phyloP scores from a whole-genome alignment of 2,888 invertebrate species.

The Brenthis ino region DNA sequence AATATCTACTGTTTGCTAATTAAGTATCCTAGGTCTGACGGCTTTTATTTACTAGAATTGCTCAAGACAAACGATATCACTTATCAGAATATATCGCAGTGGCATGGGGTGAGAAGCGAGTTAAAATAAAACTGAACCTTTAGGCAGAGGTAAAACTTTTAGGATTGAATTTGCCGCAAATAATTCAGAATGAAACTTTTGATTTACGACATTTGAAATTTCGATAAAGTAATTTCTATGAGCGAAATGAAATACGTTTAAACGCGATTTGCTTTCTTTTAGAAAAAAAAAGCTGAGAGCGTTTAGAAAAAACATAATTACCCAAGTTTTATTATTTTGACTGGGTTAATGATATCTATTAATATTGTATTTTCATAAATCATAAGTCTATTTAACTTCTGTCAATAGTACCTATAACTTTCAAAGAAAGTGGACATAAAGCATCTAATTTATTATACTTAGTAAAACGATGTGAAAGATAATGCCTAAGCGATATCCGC shows the following conservation, averaged over 20 bases:
- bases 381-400: too few relatives aligned
- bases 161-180: slow-evolving; percentile 36
- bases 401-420: too few relatives aligned
- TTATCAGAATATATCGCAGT: not conserved
- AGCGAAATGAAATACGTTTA: slow-evolving; percentile 27
- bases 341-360: too few relatives aligned
- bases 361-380: too few relatives aligned
- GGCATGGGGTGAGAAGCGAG: not conserved
- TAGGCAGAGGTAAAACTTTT: slow-evolving; percentile 30
- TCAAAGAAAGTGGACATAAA: not conserved
- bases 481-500: slow-evolving; percentile 49
- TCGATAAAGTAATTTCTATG: slow-evolving; percentile 34
- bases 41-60: not conserved
- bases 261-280: slow-evolving; percentile 5
- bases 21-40: not conserved
- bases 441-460: slow-evolving; percentile 18
- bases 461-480: slow-evolving; percentile 39
- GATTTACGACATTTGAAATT: slow-evolving; percentile 38
- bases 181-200: slow-evolving; percentile 37
- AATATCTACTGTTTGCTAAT: slow-evolving; percentile 16
- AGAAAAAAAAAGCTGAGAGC: not conserved
- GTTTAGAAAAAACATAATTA: not conserved
- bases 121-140: slow-evolving; percentile 14
- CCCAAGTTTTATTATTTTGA: not conserved
- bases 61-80: not conserved